These are phyloP conservation scores for Nannoperca australis DNA, from an alignment of 2,797 vertebrate species.

Conservation along the genomic window DNA sequence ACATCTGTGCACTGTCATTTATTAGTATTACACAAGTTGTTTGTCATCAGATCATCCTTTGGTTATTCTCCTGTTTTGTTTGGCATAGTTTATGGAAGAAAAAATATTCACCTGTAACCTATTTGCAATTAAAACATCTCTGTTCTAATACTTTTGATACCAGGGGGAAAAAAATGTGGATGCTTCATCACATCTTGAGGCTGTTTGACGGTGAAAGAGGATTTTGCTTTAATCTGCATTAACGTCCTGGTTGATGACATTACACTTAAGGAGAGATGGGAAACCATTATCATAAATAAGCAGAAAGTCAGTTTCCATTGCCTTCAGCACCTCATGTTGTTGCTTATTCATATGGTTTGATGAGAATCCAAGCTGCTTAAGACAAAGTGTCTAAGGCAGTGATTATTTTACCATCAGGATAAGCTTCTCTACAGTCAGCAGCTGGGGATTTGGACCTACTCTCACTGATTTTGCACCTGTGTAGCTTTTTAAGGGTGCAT, in stretches of 20 bases:
- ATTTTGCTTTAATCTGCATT: conserved; percentile 12
- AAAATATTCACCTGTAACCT: too few species aligned
- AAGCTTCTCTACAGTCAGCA: conserved; percentile 22
- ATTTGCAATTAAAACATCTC: neutral
- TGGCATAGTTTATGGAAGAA: too few species aligned
- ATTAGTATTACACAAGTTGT: too few species aligned
- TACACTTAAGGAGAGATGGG: neutral
- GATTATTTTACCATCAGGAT: conserved; percentile 31
- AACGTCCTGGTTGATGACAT: neutral
- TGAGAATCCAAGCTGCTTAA: conserved; percentile 6
- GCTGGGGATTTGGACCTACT: neutral
- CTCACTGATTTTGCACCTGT: neutral
- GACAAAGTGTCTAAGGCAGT: conserved; percentile 7
- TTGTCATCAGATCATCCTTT: too few species aligned
- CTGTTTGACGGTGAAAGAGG: neutral
- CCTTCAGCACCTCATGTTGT: neutral
- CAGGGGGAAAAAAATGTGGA: neutral
- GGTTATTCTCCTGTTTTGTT: too few species aligned
- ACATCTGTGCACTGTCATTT: too few species aligned
- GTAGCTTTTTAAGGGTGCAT: conserved; percentile 27
- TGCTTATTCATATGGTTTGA: conserved; percentile 19
- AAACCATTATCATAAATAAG: conserved; percentile 3
- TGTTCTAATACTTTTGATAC: neutral
- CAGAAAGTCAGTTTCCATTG: neutral
- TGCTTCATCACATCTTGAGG: conserved; percentile 3